phyloP scores from a whole-genome alignment of 2,888 invertebrate genomes.

The Abrostola triplasia region DNA sequence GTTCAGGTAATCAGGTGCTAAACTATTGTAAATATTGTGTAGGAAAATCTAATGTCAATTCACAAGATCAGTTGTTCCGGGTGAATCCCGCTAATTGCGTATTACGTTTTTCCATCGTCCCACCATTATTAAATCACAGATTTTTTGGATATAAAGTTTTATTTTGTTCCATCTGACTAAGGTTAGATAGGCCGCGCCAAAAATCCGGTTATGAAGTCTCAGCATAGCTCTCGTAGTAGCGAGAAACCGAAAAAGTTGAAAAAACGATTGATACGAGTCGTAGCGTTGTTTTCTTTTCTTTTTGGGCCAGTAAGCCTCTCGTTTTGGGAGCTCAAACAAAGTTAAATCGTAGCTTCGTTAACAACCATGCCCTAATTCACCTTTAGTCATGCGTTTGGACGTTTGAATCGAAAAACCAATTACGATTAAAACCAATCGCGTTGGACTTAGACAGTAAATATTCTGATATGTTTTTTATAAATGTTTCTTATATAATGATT shows the following conservation, averaged over 20 bases:
- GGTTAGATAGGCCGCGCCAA: neutral
- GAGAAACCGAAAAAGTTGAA: neutral
- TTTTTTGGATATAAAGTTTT: neutral
- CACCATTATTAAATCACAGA: neutral
- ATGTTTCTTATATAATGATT: too few relatives aligned
- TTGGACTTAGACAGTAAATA: neutral
- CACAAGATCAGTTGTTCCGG: constrained; percentile 19
- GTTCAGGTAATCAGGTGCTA: constrained; percentile 26
- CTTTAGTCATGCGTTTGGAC: neutral
- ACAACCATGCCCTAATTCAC: neutral
- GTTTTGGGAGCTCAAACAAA: neutral
- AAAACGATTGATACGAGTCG: neutral
- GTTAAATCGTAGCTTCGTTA: constrained; percentile 3
- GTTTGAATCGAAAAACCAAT: constrained; percentile 1
- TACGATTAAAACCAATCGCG: neutral
- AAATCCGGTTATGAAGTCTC: neutral
- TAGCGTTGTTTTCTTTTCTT: neutral
- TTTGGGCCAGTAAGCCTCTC: neutral
- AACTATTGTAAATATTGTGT: constrained; percentile 27
- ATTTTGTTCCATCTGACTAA: neutral
- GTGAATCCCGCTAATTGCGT: constrained; percentile 10
- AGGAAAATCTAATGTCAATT: constrained; percentile 17
- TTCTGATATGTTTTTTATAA: neutral
- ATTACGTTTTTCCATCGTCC: neutral
- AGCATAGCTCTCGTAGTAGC: neutral